phyloP scores from a whole-genome alignment of 2,888 invertebrate species.

The Drosophila infuscata region DNA sequence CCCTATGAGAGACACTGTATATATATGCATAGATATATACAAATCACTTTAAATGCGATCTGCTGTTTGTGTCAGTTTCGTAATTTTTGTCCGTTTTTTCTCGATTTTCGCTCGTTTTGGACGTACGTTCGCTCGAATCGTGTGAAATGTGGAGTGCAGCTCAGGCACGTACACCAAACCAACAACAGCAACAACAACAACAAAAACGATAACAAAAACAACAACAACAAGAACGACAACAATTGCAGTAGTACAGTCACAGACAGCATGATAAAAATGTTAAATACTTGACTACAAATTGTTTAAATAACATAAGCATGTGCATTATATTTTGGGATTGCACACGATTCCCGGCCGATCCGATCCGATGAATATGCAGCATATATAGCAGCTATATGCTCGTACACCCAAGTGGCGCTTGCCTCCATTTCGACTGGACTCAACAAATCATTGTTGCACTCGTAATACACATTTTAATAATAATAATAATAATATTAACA shows the following conservation, averaged over 20 bases:
- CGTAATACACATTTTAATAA: conserved; percentile 5
- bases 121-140: conserved; percentile 55
- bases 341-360: conserved; percentile 43
- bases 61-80: conserved; percentile 26
- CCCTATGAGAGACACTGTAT: no score
- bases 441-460: conserved; percentile 23
- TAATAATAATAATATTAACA: conserved; percentile 3
- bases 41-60: conserved; percentile 44
- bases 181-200: conserved; percentile 11
- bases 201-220: conserved; percentile 25
- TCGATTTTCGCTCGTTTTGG: conserved; percentile 25
- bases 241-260: conserved; percentile 33
- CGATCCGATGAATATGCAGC: conserved; percentile 32
- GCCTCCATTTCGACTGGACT: conserved; percentile 5
- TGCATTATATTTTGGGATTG: conserved; percentile 38
- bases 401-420: conserved; percentile 17
- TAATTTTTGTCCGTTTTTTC: conserved; percentile 12
- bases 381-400: conserved; percentile 18
- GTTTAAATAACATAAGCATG: conserved; percentile 49
- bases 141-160: conserved; percentile 73
- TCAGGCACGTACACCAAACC: conserved; percentile 64
- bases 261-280: conserved; percentile 59
- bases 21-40: conserved; percentile 6
- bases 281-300: conserved; percentile 49
- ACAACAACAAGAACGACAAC: conserved; percentile 17